Base-by-base conservation (phyloP, 1,140 invertebrate genomes). In the Popillia japonica region DNA sequence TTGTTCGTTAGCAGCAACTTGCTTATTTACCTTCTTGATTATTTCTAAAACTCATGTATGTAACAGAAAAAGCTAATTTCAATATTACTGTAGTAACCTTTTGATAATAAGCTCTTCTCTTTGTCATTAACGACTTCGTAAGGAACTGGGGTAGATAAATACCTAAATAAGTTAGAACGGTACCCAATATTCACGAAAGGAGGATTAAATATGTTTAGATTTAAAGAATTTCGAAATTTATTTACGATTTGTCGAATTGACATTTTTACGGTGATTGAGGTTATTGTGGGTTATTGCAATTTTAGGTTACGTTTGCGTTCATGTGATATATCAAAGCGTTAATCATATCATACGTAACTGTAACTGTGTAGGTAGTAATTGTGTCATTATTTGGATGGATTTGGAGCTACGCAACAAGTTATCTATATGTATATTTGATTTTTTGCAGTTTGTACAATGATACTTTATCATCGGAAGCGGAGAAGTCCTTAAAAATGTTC, bases 11-110 rank as follows among this genome's bases (percentile, higher is more conserved):
- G 87, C 87, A 14, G 83, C 80, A 27, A 94, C 85, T 84, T 92
- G 89, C 27, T 86, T 79, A 79, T 93, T 93, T 7, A 94, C 88
- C 82, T 90, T 89, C 2, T 87, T 83, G 8, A 87, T 79, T 40
- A 83, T 79, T 23, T 81, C 84, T 85, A 78, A 8, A 83, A 85
- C 9, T 59, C 8, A 68, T 17, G 2, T 6, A 40, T 44, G 34
- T 11, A 20, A 76, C 2, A 10, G 23, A 10, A 4, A 10, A 10
- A 6, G 11, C 11, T 59, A 48, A 48, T 11, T 76, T 59, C 6
- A 27, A 76, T 20, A 59, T 22, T 8, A 11, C n/a, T 77, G 14
- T 4, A 42, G 0, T 72, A 73, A 78, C 41, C 64, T 72, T 73
- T 3, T 22, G 76, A 77, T 64, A 77, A 61, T 11, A 40, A 64